phyloP scores from a whole-genome alignment of 2,888 invertebrate species.

The Gandaritis pyraliata region DNA sequence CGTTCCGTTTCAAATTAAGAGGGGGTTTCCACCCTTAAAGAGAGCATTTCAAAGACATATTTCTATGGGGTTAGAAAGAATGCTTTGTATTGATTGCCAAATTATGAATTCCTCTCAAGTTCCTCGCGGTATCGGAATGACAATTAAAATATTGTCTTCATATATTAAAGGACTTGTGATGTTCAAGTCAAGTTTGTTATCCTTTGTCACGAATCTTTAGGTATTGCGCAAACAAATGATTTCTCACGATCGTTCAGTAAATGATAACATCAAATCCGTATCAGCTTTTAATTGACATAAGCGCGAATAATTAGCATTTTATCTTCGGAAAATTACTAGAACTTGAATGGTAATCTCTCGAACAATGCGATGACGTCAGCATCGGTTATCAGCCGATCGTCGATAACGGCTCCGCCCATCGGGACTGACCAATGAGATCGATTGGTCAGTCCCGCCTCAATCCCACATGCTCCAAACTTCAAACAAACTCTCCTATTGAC shows the following conservation, averaged over 20 bases:
- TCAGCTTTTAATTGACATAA: constrained; percentile 27
- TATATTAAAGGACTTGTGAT: constrained; percentile 23
- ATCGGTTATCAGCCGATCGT: constrained; percentile 60
- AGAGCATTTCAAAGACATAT: constrained; percentile 59
- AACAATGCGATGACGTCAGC: constrained; percentile 51
- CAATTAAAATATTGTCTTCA: constrained; percentile 38
- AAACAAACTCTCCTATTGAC: constrained; percentile 30
- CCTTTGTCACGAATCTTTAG: constrained; percentile 3
- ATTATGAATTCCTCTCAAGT: constrained; percentile 57
- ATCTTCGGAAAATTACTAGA: constrained; percentile 34
- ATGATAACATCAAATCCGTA: constrained; percentile 28
- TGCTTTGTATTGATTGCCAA: constrained; percentile 59
- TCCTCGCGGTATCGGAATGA: constrained; percentile 36
- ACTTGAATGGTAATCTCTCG: constrained; percentile 20
- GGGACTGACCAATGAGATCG: constrained; percentile 72
- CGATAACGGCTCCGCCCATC: constrained; percentile 72
- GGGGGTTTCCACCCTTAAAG: constrained; percentile 40
- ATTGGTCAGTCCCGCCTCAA: constrained; percentile 68
- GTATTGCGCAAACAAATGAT: constrained; percentile 13
- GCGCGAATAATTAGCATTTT: constrained; percentile 27
- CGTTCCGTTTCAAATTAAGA: constrained; percentile 44
- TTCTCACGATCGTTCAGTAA: constrained; percentile 25
- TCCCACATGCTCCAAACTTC: constrained; percentile 28
- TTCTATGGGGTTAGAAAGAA: constrained; percentile 56
- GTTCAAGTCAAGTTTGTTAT: background rate